Evolutionary conservation across 2,888 invertebrate species (phyloP).

Genomic region (Andrena hattorfiana): DNA sequence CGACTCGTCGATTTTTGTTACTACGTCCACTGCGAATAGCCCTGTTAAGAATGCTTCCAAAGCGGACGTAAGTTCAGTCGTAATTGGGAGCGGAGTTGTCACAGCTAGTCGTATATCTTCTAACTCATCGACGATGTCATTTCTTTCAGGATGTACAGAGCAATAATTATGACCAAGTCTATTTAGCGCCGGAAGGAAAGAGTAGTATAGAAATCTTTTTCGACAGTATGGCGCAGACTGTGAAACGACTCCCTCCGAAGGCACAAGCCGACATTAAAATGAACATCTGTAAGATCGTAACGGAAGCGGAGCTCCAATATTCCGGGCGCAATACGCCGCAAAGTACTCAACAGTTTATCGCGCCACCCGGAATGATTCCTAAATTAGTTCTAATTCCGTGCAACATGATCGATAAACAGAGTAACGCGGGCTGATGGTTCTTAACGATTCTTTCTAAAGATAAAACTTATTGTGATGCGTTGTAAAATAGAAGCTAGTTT

Average conservation of each 20-base stretch:
- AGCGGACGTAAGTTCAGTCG: slow-evolving; percentile 25
- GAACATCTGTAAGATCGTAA: slow-evolving; percentile 81
- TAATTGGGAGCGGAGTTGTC: not conserved
- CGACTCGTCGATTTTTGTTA: slow-evolving; percentile 51
- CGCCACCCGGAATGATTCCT: slow-evolving; percentile 80
- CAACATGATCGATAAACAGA: slow-evolving; percentile 80
- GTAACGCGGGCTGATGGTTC: slow-evolving; percentile 54
- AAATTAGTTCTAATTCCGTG: slow-evolving; percentile 83
- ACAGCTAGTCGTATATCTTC: not conserved
- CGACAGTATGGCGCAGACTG: slow-evolving; percentile 80
- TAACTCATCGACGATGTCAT: not conserved
- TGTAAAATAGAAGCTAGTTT: not conserved
- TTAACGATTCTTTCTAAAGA: not conserved
- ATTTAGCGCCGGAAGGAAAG: slow-evolving; percentile 68
- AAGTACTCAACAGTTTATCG: slow-evolving; percentile 74
- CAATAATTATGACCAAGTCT: slow-evolving; percentile 59
- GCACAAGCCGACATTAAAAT: slow-evolving; percentile 81
- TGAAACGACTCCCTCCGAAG: slow-evolving; percentile 78
- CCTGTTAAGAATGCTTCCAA: slow-evolving; percentile 42
- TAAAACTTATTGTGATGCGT: slow-evolving; percentile 15
- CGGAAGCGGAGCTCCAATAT: slow-evolving; percentile 78
- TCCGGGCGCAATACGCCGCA: slow-evolving; percentile 59
- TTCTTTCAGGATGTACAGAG: slow-evolving; percentile 45
- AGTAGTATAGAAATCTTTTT: slow-evolving; percentile 80
- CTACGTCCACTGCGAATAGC: not conserved